Evolutionary conservation across 2,113 vertebrate species (phyloP), one percentile per base, ranked within the genome.

Genomic region (Falcunculus frontatus): DNA sequence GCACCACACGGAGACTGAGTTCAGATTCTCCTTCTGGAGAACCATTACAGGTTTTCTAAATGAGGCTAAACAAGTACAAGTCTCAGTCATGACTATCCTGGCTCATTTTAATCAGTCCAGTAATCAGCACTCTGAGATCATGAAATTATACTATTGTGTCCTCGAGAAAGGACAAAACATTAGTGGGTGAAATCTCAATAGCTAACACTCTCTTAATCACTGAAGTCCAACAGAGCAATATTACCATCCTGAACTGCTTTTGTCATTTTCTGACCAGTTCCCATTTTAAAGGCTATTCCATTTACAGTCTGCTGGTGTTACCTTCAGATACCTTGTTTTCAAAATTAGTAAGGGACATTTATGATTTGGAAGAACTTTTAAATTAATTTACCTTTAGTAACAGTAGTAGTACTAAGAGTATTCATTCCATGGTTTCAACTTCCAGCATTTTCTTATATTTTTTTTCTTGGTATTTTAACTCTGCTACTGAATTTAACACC

Each of bases 31-130:
- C n/a, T 49, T 68, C 23, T 16, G 16, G 33, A 52, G 22, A 60
- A 53, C 2, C 8, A 23, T 78, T n/a, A 62, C 4, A 62, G 3
- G 23, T n/a, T 64, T 11, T 35, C 29, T 39, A 3, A 27, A n/a
- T 0, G 1, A 26, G 19, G 10, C 29, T 57, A 41, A 68, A 76
- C 10, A 84, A 47, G 22, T 32, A 29, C 25, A 83, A 33, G 11
- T 57, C 37, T 52, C 2, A 1, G 8, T 44, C 4, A 0, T 37
- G 29, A 83, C 57, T 44, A 82, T 44, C 15, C 12, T n/a, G 49
- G 6, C 9, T 73, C 27, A 79, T 39, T 79, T 73, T 49, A 22
- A 50, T 46, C 41, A 85, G n/a, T 46, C 29, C 23, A 41, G 26
- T 74, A 75, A 82, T 60, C 33, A 83, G 21, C 25, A 26, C 7